phyloP scores from a whole-genome alignment of 2,113 vertebrate genomes.

The Anarhynchus alexandrinus region DNA sequence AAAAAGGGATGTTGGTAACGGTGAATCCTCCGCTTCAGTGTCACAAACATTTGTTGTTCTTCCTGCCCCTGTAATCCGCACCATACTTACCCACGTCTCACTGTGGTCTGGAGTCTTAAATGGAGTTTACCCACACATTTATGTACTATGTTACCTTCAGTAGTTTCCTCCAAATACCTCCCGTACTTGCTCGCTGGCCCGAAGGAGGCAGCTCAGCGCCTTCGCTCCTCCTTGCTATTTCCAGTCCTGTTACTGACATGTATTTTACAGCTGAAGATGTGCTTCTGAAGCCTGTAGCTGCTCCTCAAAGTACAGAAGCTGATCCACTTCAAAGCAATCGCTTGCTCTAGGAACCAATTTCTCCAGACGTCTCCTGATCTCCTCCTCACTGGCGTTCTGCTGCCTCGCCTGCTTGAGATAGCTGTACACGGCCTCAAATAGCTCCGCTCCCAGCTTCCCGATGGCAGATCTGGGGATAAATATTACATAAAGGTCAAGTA shows the following conservation, averaged over 20 bases:
- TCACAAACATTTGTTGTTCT: background rate
- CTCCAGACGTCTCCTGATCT: conserved; percentile 62
- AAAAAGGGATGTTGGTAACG: background rate
- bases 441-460: conserved; percentile 71
- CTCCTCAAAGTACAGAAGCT: conserved; percentile 84
- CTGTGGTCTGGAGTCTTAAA: background rate
- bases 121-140: too few relatives aligned
- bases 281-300: conserved; percentile 56
- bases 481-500: background rate
- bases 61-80: background rate
- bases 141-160: background rate
- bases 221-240: background rate
- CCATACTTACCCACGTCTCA: background rate
- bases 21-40: background rate
- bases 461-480: conserved; percentile 69
- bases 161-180: background rate
- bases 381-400: conserved; percentile 58
- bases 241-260: background rate
- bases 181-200: background rate
- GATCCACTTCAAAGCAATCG: conserved; percentile 81
- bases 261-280: background rate
- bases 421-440: conserved; percentile 76
- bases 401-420: conserved; percentile 73
- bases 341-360: conserved; percentile 66
- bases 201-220: background rate